These are phyloP conservation scores for Symphodus melops DNA, from an alignment of 2,113 vertebrate genomes.

Conservation along the genomic window DNA sequence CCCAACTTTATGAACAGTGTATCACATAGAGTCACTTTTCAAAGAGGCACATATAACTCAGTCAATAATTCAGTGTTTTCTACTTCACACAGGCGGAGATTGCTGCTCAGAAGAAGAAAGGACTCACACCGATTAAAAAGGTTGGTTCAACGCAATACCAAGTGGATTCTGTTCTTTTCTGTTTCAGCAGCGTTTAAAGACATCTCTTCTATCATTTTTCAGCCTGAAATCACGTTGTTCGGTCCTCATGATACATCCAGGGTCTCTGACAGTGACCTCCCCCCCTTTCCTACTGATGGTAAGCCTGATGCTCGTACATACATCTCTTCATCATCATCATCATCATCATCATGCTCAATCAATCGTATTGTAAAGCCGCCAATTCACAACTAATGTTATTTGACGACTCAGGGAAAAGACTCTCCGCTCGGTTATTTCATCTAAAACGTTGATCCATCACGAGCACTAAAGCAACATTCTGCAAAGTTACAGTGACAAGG, in stretches of 20 bases:
- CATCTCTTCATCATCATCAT: background rate
- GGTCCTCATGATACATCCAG: constrained; percentile 93
- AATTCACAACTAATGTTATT: too few species aligned
- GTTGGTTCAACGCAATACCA: constrained; percentile 57
- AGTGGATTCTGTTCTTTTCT: background rate
- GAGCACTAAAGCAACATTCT: too few species aligned
- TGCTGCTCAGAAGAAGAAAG: constrained; percentile 74
- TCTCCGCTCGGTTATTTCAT: too few species aligned
- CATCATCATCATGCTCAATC: background rate
- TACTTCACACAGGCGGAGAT: constrained; percentile 75
- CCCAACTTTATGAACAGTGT: too few species aligned
- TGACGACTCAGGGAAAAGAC: too few species aligned
- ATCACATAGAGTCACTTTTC: background rate
- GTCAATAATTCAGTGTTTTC: background rate
- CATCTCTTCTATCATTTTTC: constrained; percentile 40
- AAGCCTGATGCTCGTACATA: constrained; percentile 34
- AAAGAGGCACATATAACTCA: background rate
- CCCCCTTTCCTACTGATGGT: constrained; percentile 76
- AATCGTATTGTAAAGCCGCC: too few species aligned
- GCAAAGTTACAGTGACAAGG: too few species aligned
- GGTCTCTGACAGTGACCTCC: constrained; percentile 64
- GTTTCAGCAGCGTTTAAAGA: background rate
- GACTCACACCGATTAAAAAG: constrained; percentile 78
- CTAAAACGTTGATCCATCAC: too few species aligned
- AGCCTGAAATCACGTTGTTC: constrained; percentile 87